These are phyloP conservation scores for Pseudotriccus pelzelni DNA, from an alignment of 2,797 vertebrate genomes.

Conservation along the genomic window DNA sequence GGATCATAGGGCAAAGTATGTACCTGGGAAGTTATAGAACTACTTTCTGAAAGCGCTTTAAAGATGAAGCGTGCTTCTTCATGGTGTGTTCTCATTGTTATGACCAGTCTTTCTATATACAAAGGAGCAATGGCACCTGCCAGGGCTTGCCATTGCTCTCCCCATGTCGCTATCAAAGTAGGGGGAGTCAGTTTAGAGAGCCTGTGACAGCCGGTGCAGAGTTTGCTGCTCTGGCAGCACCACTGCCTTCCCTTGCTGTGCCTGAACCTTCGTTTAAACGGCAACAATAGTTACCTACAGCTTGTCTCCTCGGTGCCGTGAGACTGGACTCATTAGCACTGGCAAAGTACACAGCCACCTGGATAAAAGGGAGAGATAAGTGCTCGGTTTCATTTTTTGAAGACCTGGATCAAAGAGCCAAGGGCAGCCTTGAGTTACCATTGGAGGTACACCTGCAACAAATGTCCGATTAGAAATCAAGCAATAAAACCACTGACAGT, in stretches of 20 bases:
- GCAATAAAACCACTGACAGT: constrained; percentile 10
- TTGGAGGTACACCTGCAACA: constrained; percentile 18
- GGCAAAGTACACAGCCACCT: background rate
- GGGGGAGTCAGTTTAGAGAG: background rate
- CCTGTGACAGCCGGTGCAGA: background rate
- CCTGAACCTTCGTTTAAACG: background rate
- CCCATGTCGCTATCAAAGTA: rapidly evolving
- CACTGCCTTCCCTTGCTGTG: background rate
- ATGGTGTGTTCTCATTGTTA: background rate
- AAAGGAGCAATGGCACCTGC: background rate
- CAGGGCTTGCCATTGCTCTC: background rate
- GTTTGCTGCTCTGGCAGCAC: background rate
- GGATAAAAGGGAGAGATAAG: constrained; percentile 13
- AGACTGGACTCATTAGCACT: background rate
- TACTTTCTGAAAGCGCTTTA: background rate
- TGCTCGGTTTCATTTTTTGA: background rate
- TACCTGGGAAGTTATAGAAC: background rate
- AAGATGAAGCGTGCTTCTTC: background rate
- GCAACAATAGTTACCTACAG: background rate
- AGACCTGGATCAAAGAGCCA: constrained; percentile 7
- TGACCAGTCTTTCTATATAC: background rate
- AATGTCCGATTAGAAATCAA: background rate
- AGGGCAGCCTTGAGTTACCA: constrained; percentile 19
- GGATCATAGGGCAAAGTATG: background rate
- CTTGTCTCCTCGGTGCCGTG: rapidly evolving